Evolutionary conservation across 2,113 vertebrate species (phyloP), one percentile per base, ranked within the genome.

Genomic region (Campylomormyrus numenius): DNA sequence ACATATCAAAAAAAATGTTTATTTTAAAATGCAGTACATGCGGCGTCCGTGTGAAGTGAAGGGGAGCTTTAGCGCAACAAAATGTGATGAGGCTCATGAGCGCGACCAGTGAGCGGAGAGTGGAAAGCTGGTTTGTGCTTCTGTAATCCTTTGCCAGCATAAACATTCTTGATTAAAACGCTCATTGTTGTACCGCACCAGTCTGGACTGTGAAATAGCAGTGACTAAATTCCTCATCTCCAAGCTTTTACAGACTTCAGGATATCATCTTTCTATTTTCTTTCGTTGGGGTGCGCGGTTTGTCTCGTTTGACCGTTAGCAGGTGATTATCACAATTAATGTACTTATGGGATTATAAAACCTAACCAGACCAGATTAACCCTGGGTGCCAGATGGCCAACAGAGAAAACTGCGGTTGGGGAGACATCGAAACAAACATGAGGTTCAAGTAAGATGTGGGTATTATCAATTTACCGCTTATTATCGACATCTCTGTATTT

Each of bases 351-450:
- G 89, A 46, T 84, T 84, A 49, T 48, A 58, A 89, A 85, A 24
- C 39, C 42, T 58, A 13, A 74, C 39, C 50, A 89, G 39, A 35
- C 77, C 77, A 85, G 89, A 89, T 84, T 53, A 89, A 48, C 35
- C 88, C 74, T 4, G 70, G 1, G 4, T 11, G 35, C 35, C 89
- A 85, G 77, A 50, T 85, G 89, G 39, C 21, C 49, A 7, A 24
- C 52, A 27, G 49, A 45, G 89, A 39, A 39, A 42, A 80, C 74
- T 70, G n/a, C 62, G 62, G 27, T 70, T 27, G 62, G 9, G 11
- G 62, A 70, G 62, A 70, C n/a, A 66, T 66, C 62, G 62, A 66
- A 89, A 31, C 21, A 31, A 49, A 50, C 17, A 27, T n/a, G 53
- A 6, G 46, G 46, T 31, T 45, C 62, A 27, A 70, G 62, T 31